Evolutionary conservation across 2,888 invertebrate species (phyloP).

Genomic region (Drosophila dives): DNA sequence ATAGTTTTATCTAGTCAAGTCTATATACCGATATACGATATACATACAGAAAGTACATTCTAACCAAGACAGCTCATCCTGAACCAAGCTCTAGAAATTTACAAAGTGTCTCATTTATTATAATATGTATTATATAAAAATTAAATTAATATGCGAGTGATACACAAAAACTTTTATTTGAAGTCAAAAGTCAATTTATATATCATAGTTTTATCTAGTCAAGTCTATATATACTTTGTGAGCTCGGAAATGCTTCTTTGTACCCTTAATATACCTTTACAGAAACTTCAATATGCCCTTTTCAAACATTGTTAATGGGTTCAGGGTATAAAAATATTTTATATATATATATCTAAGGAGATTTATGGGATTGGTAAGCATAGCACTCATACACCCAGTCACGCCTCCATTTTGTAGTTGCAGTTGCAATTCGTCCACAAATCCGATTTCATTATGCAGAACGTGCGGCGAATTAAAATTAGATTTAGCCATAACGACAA

Average conservation of each 20-base stretch:
- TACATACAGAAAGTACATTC: background rate
- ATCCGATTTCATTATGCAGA: conserved; percentile 77
- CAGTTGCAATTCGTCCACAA: conserved; percentile 49
- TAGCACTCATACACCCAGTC: conserved; percentile 10
- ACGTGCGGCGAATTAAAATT: conserved; percentile 74
- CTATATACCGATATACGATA: too few species aligned
- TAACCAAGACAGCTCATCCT: background rate
- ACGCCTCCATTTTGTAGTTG: conserved; percentile 20
- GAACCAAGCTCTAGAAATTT: background rate
- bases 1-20: too few species aligned
- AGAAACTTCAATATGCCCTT: background rate
- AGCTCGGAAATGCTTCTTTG: background rate
- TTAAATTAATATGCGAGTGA: background rate
- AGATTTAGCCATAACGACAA: conserved; percentile 59
- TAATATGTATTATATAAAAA: background rate
- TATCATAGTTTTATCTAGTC: too few species aligned
- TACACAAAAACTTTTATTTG: background rate
- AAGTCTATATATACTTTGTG: too few species aligned
- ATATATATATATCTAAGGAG: background rate
- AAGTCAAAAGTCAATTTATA: background rate
- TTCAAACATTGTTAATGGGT: background rate
- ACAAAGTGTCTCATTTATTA: background rate
- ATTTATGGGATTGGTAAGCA: conserved; percentile 31
- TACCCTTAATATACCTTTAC: background rate
- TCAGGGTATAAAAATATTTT: background rate